Evolutionary conservation across 2,113 vertebrate genomes (phyloP), one percentile per base, ranked within the genome.

Genomic region (Stigmatopora nigra): DNA sequence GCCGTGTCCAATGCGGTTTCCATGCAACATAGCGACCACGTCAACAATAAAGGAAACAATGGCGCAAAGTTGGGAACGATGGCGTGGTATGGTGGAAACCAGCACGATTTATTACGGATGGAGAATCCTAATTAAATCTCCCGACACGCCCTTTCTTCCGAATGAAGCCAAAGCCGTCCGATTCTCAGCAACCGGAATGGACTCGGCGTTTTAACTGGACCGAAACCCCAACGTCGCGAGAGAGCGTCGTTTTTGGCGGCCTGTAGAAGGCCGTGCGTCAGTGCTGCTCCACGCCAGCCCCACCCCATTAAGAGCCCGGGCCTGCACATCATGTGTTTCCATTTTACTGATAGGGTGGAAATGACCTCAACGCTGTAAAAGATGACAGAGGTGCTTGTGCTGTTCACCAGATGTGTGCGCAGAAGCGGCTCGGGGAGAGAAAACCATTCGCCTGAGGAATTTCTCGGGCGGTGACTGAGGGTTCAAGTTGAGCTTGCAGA

Each of bases 311-410:
- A 81, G 84, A 78, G 80, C 68, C 61, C 85, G 76, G 76, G 85
- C 83, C 83, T 75, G 78, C 77, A 77, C 80, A 86, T 88, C 88
- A 88, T 90, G 79, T 88, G 88, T 87, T 89, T 90, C 84, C 87
- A 90, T 84, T 90, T 87, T 89, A 81, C 84, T 73, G 84, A 88
- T 82, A 86, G 88, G 84, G 86, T 89, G 88, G 87, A 89, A 90
- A 90, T 91, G 88, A 89, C 86, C 88, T 91, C 87, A 90, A 84
- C 84, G 73, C 88, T 83, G 88, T 89, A 90, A 91, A 89, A 90
- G 86, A 88, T 89, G 88, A 88, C 87, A 84, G 81, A 87, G 87
- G 87, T 84, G 85, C 84, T 82, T 84, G 88, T 64, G 38, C 86
- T 90, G 89, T 87, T 86, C 83, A 86, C 88, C 89, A 91, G 87